phyloP scores from a whole-genome alignment of 2,113 vertebrate species.

The Microtus oregoni region DNA sequence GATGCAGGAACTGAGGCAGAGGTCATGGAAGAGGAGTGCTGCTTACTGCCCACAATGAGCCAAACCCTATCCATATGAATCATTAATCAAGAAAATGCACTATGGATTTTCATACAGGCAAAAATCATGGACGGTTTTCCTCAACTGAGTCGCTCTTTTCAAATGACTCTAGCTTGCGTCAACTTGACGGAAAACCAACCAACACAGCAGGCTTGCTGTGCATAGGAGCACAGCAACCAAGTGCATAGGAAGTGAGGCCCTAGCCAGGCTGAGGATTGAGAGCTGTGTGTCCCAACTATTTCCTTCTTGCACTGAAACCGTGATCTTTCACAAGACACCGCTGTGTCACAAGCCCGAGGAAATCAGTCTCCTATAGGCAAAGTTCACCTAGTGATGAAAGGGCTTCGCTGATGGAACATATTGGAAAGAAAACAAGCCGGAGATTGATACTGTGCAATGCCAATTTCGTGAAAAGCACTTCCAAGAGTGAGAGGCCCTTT shows the following conservation, averaged over 20 bases:
- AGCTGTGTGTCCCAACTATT: background rate
- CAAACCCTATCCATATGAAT: background rate
- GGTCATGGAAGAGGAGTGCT: background rate
- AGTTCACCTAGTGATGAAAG: conserved; percentile 22
- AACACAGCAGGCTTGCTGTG: background rate
- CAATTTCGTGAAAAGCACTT: conserved; percentile 29
- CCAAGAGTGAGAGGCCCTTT: background rate
- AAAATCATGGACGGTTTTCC: background rate
- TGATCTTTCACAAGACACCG: conserved; percentile 51
- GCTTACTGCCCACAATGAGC: background rate
- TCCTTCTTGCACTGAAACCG: background rate
- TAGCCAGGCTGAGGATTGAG: background rate
- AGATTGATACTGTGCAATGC: conserved; percentile 2
- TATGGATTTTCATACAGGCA: background rate
- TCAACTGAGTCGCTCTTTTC: background rate
- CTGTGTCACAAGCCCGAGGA: conserved; percentile 38
- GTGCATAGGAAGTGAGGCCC: background rate
- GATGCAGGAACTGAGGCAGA: background rate
- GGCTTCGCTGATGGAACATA: background rate
- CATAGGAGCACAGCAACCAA: no score
- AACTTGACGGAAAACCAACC: background rate
- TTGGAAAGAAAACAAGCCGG: background rate
- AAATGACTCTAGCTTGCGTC: background rate
- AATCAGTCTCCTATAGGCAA: conserved; percentile 43
- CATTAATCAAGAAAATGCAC: background rate